phyloP scores from a whole-genome alignment of 37 sponge, comb jelly and placozoan genomes.

The Axinella damicornis region DNA sequence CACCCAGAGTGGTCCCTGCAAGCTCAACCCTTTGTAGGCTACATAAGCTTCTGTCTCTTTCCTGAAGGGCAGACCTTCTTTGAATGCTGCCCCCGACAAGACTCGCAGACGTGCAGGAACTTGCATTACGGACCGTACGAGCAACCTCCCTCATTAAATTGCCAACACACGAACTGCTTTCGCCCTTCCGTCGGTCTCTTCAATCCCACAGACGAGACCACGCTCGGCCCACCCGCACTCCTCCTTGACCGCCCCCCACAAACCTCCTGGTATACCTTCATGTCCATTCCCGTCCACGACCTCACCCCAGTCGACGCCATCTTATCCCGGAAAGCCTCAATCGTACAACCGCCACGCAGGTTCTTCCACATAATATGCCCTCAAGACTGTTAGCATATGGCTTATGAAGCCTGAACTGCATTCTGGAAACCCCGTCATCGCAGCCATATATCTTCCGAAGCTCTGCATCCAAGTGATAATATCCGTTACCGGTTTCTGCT shows the following conservation, averaged over 20 bases:
- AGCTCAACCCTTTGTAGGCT: too few species aligned
- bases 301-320: conserved; percentile 16
- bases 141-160: neutral
- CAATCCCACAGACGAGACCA: too few species aligned
- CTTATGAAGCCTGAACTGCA: conserved; percentile 3
- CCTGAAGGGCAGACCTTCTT: neutral
- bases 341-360: conserved; percentile 17
- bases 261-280: conserved; percentile 22
- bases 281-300: conserved; percentile 4
- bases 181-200: too few species aligned
- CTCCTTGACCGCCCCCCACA: neutral
- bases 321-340: conserved; percentile 7
- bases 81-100: conserved; percentile 7
- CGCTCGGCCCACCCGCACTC: too few species aligned
- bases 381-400: conserved; percentile 8
- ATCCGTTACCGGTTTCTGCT: neutral
- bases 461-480: conserved; percentile 1
- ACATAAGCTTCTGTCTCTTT: too few species aligned
- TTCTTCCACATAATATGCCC: conserved; percentile 13
- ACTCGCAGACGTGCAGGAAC: conserved; percentile 7
- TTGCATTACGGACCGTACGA: neutral
- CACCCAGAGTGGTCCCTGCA: too few species aligned
- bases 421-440: neutral
- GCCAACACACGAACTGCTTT: neutral
- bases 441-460: neutral